Evolutionary conservation across 2,113 vertebrate species (phyloP), one percentile per base, ranked within the genome.

Genomic region (Tamias sibiricus): DNA sequence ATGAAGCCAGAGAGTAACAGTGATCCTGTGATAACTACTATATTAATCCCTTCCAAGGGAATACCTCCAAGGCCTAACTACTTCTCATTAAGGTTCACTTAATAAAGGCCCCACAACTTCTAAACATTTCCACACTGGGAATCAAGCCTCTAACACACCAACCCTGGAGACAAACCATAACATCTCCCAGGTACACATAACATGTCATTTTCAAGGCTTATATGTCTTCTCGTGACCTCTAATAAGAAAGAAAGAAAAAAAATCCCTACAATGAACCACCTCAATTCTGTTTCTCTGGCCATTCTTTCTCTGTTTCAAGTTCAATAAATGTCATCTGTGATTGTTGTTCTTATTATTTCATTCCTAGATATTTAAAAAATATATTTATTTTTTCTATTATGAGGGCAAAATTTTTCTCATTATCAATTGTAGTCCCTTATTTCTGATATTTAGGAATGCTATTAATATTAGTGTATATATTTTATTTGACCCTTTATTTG

Each of bases 181-280:
- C 4, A 30, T n/a, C 42, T 52, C 47, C 20, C 28, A 94, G 72
- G 42, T 71, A 22, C 57, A 13, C 6, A 72, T 87, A 76, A n/a
- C 13, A 79, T 83, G 90, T 92, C 8, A 6, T 72, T 89, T 95
- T 90, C 30, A 95, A 66, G 35, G n/a, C 20, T 24, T 64, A 40
- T 7, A 22, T 1, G 35, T 2, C 24, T 92, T 7, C 40, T 84
- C 30, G 69, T 87, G 74, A 97, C 24, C 74, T 92, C 26, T 84
- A 54, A 75, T 90, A 90, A 77, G 47, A 68, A 87, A 77, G 47
- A 68, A 87, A 96, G 37, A 72, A 88, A 81, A 89, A 76, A 40
- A 0, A 75, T 49, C 0, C 1, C 14, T 94, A 57, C 94, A 94
- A 89, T 22, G 82, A 77, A 59, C 13, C 68, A 59, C 28, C 52